These are phyloP conservation scores for Tetheella fluctuosa DNA, from an alignment of 2,888 invertebrate genomes.

Conservation along the genomic window DNA sequence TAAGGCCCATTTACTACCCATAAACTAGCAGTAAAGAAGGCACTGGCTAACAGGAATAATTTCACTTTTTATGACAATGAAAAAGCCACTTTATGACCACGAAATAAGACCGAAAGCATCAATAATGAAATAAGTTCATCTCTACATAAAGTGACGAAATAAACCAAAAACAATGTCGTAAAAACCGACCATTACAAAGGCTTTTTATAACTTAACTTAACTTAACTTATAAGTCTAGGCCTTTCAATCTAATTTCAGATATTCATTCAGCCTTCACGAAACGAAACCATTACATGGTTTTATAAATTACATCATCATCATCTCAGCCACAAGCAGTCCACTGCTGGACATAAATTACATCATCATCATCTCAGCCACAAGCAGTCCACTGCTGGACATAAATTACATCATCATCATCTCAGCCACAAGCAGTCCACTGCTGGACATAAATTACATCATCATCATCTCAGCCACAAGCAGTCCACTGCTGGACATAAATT, in stretches of 20 bases:
- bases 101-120: conserved; percentile 30
- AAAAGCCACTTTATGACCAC: conserved; percentile 35
- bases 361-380: too few species aligned
- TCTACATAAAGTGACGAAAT: conserved; percentile 37
- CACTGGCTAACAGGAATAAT: conserved; percentile 38
- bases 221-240: not conserved
- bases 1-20: conserved; percentile 54
- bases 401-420: too few species aligned
- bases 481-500: too few species aligned
- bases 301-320: too few species aligned
- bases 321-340: too few species aligned
- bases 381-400: too few species aligned
- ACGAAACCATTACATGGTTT: not conserved
- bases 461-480: too few species aligned
- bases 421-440: too few species aligned
- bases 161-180: conserved; percentile 53
- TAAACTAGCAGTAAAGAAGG: conserved; percentile 55
- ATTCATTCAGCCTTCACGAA: conserved; percentile 3
- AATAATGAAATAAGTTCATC: conserved; percentile 30
- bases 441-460: too few species aligned
- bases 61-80: conserved; percentile 36
- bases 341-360: too few species aligned
- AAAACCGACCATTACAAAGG: conserved; percentile 36
- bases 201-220: conserved; percentile 35
- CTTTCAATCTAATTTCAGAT: conserved; percentile 31